phyloP scores from a whole-genome alignment of 2,113 vertebrate genomes.

The Cebidichthys violaceus region DNA sequence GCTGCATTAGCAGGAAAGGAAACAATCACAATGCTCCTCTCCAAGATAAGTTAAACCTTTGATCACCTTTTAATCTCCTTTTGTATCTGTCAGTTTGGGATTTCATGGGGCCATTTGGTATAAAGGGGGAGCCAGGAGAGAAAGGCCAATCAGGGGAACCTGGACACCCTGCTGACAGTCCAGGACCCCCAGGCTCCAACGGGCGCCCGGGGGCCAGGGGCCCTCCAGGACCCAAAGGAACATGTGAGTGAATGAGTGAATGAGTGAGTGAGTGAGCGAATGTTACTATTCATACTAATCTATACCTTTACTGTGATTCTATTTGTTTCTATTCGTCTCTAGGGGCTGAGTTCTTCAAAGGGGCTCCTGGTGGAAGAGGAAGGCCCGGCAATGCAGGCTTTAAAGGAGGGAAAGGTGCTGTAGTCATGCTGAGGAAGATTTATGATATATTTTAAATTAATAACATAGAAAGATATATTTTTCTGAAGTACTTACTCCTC shows the following conservation, averaged over 20 bases:
- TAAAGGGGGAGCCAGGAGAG: conserved; percentile 70
- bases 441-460: background rate
- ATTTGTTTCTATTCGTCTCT: conserved; percentile 40
- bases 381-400: conserved; percentile 72
- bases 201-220: conserved; percentile 72
- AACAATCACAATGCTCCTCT: background rate
- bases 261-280: background rate
- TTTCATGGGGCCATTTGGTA: conserved; percentile 69
- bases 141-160: conserved; percentile 75
- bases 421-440: background rate
- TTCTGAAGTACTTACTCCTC: background rate
- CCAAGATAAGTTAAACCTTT: background rate
- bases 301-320: background rate
- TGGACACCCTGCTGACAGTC: conserved; percentile 68
- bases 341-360: conserved; percentile 76
- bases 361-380: conserved; percentile 65
- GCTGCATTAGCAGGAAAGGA: background rate
- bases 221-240: conserved; percentile 72
- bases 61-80: conserved; percentile 4
- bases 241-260: conserved; percentile 73
- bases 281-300: background rate
- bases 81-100: conserved; percentile 49
- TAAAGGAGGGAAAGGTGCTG: conserved; percentile 81
- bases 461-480: background rate
- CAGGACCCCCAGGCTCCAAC: conserved; percentile 66